These are phyloP conservation scores for Loris lydekkerianus DNA, from an alignment of 2,797 vertebrate genomes.

Conservation along the genomic window DNA sequence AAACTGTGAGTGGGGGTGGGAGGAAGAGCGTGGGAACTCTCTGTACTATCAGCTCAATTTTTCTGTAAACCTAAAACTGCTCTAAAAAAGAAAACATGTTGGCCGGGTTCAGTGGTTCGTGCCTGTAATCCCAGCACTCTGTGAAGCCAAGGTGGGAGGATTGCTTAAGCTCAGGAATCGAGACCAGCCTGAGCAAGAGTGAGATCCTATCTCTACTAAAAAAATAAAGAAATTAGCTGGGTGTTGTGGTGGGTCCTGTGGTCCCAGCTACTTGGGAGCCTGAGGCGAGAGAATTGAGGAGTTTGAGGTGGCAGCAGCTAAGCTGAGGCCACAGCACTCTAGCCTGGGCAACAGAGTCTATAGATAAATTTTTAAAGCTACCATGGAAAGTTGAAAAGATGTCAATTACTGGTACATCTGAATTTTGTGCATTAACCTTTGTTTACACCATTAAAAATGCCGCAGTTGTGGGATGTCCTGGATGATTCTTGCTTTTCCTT, in stretches of 20 bases:
- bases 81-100: not conserved
- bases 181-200: not conserved
- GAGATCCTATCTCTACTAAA: not conserved
- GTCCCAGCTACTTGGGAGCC: not conserved
- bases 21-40: not conserved
- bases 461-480: accelerated
- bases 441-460: too few relatives aligned
- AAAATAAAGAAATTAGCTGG: not conserved
- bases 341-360: not conserved
- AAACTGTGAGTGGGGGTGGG: not conserved
- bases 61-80: not conserved
- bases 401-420: not conserved
- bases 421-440: not conserved
- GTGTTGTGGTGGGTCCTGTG: not conserved
- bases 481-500: not conserved
- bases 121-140: not conserved
- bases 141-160: not conserved
- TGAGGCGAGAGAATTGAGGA: not conserved
- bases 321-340: not conserved
- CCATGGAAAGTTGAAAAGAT: not conserved
- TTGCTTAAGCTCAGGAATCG: not conserved
- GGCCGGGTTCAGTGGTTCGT: not conserved
- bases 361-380: too few relatives aligned
- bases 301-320: not conserved
- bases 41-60: not conserved